A percentile compares a stretch with the other conserved stretches of the same genome.
Evolutionary conservation across 1,140 invertebrate genomes (phyloP).

Genomic region (Scaptomyza hsui): DNA sequence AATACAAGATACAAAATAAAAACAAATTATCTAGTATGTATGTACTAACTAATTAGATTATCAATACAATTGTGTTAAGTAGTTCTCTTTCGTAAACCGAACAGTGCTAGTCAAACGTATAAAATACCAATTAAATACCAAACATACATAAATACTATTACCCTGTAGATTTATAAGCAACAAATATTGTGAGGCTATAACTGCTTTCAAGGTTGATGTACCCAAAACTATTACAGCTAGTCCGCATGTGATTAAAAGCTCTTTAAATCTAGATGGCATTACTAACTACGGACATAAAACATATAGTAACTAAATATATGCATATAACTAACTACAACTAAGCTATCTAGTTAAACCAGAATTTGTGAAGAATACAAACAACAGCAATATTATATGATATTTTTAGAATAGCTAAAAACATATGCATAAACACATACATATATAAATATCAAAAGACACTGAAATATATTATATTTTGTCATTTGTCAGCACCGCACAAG

Average conservation of each 20-base stretch:
- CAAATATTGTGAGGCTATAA: slow-evolving; percentile 58
- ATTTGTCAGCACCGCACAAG: slow-evolving; percentile 55
- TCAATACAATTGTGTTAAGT: slow-evolving; percentile 37
- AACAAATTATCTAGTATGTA: slow-evolving; percentile 14
- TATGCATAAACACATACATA: slow-evolving; percentile 3
- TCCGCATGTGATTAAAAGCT: slow-evolving; percentile 50
- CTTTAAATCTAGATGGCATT: slow-evolving; percentile 28
- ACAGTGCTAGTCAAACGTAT: slow-evolving; percentile 70
- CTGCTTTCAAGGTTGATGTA: slow-evolving; percentile 31
- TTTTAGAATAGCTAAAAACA: slow-evolving; percentile 36
- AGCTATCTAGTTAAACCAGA: slow-evolving; percentile 29
- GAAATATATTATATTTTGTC: slow-evolving; percentile 6
- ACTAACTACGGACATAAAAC: slow-evolving; percentile 1
- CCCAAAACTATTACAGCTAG: slow-evolving; percentile 54
- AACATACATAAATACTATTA: slow-evolving; percentile 10
- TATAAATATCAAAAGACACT: slow-evolving; percentile 28
- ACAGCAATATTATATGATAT: slow-evolving; percentile 78
- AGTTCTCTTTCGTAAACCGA: slow-evolving; percentile 53
- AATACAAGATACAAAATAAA: slow-evolving; percentile 5
- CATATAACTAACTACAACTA: slow-evolving; percentile 23
- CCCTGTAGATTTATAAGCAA: slow-evolving; percentile 25
- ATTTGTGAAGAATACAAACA: slow-evolving; percentile 53
- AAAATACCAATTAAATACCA: slow-evolving; percentile 43
- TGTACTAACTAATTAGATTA: slow-evolving; percentile 45
- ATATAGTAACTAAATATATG: slow-evolving; percentile 31